phyloP scores from a whole-genome alignment of 2,888 invertebrate species.

The Caenorhabditis drosophilae region DNA sequence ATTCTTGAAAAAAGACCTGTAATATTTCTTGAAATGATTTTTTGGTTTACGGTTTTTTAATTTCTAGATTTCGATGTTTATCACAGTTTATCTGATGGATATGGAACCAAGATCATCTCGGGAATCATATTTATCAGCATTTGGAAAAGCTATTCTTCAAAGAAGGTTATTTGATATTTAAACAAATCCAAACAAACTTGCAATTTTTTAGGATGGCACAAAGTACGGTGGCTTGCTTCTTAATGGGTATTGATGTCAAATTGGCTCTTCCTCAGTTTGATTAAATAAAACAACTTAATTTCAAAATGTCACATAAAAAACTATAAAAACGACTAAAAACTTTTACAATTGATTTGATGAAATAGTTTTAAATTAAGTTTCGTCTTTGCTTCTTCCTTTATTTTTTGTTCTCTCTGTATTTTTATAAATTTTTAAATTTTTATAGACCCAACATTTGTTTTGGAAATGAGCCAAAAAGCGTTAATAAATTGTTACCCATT shows the following conservation, averaged over 20 bases:
- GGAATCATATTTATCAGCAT: constrained; percentile 68
- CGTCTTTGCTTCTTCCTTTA: too few species aligned
- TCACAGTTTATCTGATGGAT: constrained; percentile 68
- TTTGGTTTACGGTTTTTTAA: too few species aligned
- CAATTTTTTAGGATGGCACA: constrained; percentile 63
- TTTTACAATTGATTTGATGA: too few species aligned
- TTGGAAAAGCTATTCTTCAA: constrained; percentile 67
- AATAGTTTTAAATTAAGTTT: too few species aligned
- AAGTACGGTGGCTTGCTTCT: constrained; percentile 67
- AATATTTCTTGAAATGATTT: constrained; percentile 7
- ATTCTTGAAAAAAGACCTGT: constrained; percentile 68
- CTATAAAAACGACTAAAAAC: too few species aligned
- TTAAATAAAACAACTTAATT: too few species aligned
- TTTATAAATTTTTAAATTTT: too few species aligned
- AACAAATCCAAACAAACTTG: neutral
- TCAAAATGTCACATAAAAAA: too few species aligned
- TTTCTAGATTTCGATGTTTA: constrained; percentile 68
- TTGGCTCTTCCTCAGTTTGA: constrained; percentile 51
- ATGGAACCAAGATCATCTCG: constrained; percentile 63
- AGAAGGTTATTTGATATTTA: constrained; percentile 21
- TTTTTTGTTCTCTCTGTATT: too few species aligned
- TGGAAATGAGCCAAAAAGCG: too few species aligned
- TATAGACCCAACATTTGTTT: too few species aligned
- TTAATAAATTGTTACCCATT: too few species aligned
- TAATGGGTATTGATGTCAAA: constrained; percentile 67